These are phyloP conservation scores for Atopsyche davidsoni DNA, from an alignment of 1,140 invertebrate species.

Conservation along the genomic window DNA sequence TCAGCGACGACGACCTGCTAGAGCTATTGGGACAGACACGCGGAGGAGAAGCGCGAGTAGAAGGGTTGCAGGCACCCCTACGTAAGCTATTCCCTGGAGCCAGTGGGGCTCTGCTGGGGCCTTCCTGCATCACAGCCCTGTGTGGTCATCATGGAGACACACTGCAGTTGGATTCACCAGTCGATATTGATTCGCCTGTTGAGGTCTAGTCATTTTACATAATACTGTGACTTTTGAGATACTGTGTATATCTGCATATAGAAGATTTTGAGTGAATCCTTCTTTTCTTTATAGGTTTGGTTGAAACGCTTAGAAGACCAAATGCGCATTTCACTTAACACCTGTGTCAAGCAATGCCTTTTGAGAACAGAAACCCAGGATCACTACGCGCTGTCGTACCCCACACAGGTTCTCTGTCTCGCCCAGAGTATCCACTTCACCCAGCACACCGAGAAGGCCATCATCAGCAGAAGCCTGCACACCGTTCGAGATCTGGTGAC, in stretches of 20 bases:
- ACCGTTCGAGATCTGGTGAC: conserved; percentile 38
- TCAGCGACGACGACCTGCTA: conserved; percentile 93
- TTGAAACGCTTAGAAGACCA: conserved; percentile 70
- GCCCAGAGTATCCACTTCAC: conserved; percentile 73
- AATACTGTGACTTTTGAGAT: background rate
- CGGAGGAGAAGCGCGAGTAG: conserved; percentile 55
- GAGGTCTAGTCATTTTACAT: conserved; percentile 54
- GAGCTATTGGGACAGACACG: conserved; percentile 83
- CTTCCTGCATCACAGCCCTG: conserved; percentile 41
- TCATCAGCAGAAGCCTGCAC: conserved; percentile 59
- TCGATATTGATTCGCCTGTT: conserved; percentile 74
- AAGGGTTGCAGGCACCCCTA: conserved; percentile 85
- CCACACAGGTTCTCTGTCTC: conserved; percentile 77
- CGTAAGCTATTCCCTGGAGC: conserved; percentile 92
- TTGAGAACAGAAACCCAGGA: conserved; percentile 44
- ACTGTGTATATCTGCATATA: background rate
- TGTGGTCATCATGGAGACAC: conserved; percentile 77
- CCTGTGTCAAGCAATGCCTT: conserved; percentile 64
- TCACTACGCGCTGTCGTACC: conserved; percentile 71
- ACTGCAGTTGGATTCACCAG: conserved; percentile 60
- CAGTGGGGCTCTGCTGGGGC: conserved; percentile 39
- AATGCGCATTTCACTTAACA: conserved; percentile 74
- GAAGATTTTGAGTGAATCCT: conserved; percentile 1
- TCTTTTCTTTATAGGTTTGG: conserved; percentile 61
- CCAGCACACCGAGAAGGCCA: conserved; percentile 73